Evolutionary conservation across 2,113 vertebrate genomes (phyloP).

Genomic region (Poecilia latipinna): DNA sequence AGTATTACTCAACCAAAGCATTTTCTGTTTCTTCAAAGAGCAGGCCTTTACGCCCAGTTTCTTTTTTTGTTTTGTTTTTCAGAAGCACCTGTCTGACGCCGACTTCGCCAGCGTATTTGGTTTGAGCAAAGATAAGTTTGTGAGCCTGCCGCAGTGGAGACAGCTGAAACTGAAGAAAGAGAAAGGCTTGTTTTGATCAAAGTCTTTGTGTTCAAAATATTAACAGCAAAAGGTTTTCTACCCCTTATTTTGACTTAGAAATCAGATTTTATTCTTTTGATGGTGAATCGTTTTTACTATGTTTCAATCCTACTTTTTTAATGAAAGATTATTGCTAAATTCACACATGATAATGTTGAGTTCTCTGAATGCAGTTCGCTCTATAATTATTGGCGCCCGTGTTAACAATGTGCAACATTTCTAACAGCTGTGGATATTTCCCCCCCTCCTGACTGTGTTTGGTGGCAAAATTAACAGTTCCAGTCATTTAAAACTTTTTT

Average conservation of each 20-base stretch:
- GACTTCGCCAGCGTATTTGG: conserved; percentile 84
- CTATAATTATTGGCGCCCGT: neutral
- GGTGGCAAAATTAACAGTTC: too few relatives aligned
- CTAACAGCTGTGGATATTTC: neutral
- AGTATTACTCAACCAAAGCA: neutral
- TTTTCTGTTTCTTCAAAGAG: too few relatives aligned
- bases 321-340: neutral
- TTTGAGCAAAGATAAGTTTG: conserved; percentile 81
- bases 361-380: neutral
- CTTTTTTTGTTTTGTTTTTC: neutral
- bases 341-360: neutral
- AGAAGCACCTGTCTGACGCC: conserved; percentile 85
- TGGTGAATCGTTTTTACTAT: neutral
- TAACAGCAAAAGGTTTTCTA: neutral
- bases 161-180: conserved; percentile 86
- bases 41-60: neutral
- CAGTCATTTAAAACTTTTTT: neutral
- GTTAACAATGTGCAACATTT: neutral
- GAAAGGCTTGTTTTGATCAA: conserved; percentile 83
- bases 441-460: too few relatives aligned
- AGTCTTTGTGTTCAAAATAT: neutral
- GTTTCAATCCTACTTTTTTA: neutral
- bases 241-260: neutral
- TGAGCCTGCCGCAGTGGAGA: conserved; percentile 84
- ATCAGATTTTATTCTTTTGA: neutral